Percentiles rank a stretch among this genome's conserved stretches.
Conservation (phyloP, 2,888 invertebrate species). For the Epistrophe grossulariae region DNA sequence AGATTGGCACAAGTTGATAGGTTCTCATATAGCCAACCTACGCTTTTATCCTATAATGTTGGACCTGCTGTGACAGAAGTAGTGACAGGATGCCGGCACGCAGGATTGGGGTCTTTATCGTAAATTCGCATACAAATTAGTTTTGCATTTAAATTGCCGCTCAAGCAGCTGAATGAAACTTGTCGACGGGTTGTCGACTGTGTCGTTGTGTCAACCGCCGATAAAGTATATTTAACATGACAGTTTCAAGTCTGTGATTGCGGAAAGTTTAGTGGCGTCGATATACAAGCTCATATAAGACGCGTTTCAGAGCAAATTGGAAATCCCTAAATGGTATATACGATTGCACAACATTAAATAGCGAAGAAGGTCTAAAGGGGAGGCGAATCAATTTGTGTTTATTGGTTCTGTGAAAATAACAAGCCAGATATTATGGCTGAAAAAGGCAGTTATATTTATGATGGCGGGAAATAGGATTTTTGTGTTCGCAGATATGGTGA, state of each 20-base stretch:
- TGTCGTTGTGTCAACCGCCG: conserved; percentile 10
- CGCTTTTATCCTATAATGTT: conserved; percentile 17
- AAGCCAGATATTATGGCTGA: conserved; percentile 49
- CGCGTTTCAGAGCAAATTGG: conserved; percentile 67
- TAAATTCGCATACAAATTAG: conserved; percentile 73
- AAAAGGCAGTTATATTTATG: neutral
- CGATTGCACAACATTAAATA: conserved; percentile 18
- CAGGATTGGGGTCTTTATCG: conserved; percentile 49
- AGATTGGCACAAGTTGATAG: conserved; percentile 54
- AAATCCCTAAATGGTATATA: conserved; percentile 70
- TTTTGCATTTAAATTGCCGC: conserved; percentile 74
- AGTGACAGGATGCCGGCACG: conserved; percentile 30
- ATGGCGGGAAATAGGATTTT: conserved; percentile 30
- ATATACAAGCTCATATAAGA: conserved; percentile 37
- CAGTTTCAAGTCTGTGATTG: conserved; percentile 60
- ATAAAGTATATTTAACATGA: conserved; percentile 75
- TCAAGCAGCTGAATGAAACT: conserved; percentile 72
- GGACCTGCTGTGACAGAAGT: conserved; percentile 43
- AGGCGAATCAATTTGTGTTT: conserved; percentile 73
- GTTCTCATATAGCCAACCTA: neutral
- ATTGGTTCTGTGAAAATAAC: conserved; percentile 71
- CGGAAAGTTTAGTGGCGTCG: conserved; percentile 43
- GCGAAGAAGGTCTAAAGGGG: conserved; percentile 1
- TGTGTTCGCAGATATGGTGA: conserved; percentile 1
- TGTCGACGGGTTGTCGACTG: conserved; percentile 72